A percentile compares a stretch with the other conserved stretches of the same genome.
Evolutionary conservation across 2,888 invertebrate species (phyloP).

Genomic region (Rutpela maculata): DNA sequence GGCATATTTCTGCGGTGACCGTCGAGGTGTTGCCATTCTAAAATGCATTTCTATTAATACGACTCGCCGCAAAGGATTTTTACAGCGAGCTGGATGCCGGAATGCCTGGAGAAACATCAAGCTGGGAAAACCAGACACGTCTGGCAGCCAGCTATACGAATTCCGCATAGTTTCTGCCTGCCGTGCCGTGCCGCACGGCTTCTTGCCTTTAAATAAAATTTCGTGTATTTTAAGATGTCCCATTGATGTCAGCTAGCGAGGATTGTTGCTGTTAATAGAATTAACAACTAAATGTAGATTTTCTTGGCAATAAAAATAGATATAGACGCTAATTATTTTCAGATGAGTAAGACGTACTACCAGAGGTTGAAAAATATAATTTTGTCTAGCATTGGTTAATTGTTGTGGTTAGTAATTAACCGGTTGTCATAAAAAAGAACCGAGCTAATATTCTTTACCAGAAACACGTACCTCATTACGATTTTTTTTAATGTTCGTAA

Average conservation of each 20-base stretch:
- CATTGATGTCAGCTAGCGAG: slow-evolving; percentile 43
- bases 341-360: background rate
- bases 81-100: slow-evolving; percentile 30
- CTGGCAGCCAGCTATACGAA: slow-evolving; percentile 67
- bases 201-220: slow-evolving; percentile 43
- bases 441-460: background rate
- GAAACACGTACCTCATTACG: background rate
- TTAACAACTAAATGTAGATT: slow-evolving; percentile 34
- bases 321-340: slow-evolving; percentile 7
- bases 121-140: slow-evolving; percentile 71
- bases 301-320: slow-evolving; percentile 37
- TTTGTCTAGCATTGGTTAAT: background rate
- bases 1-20: slow-evolving; percentile 50
- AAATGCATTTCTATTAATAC: slow-evolving; percentile 59
- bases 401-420: background rate
- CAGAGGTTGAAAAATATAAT: background rate
- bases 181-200: slow-evolving; percentile 28
- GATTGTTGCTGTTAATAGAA: slow-evolving; percentile 27
- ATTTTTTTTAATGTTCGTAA: background rate
- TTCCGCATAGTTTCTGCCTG: slow-evolving; percentile 69
- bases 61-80: slow-evolving; percentile 36
- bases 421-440: background rate
- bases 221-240: slow-evolving; percentile 49
- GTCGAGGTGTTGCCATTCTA: slow-evolving; percentile 49
- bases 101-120: slow-evolving; percentile 54